phyloP scores from a whole-genome alignment of 2,113 vertebrate genomes.

The Plotosus lineatus region DNA sequence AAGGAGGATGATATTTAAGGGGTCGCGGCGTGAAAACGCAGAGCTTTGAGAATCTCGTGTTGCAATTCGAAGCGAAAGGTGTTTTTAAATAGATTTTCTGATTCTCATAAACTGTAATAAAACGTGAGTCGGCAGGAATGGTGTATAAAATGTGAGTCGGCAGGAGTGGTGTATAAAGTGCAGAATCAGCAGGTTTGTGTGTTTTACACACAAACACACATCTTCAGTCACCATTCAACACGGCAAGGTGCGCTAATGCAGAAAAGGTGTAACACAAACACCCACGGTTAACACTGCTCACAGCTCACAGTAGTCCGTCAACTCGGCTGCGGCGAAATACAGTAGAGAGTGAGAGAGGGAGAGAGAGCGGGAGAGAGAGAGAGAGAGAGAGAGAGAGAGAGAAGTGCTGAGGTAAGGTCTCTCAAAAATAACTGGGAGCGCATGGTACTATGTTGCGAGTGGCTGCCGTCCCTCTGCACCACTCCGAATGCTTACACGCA shows the following conservation, averaged over 20 bases:
- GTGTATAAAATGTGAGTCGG: background rate
- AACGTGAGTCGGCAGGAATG: too few species aligned
- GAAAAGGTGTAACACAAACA: slow-evolving; percentile 8
- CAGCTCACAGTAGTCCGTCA: background rate
- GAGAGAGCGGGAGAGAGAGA: background rate
- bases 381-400: slow-evolving; percentile 11
- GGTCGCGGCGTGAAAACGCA: too few species aligned
- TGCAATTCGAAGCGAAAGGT: background rate
- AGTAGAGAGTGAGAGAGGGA: background rate
- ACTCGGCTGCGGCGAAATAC: slow-evolving; percentile 39
- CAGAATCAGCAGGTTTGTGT: background rate
- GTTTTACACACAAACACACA: slow-evolving; percentile 1
- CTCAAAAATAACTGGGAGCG: slow-evolving; percentile 62
- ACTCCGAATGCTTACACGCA: slow-evolving; percentile 34
- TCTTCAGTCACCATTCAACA: background rate
- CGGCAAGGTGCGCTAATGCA: slow-evolving; percentile 13
- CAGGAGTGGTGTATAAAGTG: background rate
- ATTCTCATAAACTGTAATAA: background rate
- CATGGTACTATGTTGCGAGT: background rate
- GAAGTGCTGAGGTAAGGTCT: slow-evolving; percentile 62
- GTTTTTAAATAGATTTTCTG: background rate
- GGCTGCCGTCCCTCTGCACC: background rate
- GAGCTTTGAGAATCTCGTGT: background rate
- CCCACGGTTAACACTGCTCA: slow-evolving; percentile 3
- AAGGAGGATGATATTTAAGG: too few species aligned